Base-by-base conservation (phyloP, 1,140 invertebrate genomes). In the Maniola jurtina region DNA sequence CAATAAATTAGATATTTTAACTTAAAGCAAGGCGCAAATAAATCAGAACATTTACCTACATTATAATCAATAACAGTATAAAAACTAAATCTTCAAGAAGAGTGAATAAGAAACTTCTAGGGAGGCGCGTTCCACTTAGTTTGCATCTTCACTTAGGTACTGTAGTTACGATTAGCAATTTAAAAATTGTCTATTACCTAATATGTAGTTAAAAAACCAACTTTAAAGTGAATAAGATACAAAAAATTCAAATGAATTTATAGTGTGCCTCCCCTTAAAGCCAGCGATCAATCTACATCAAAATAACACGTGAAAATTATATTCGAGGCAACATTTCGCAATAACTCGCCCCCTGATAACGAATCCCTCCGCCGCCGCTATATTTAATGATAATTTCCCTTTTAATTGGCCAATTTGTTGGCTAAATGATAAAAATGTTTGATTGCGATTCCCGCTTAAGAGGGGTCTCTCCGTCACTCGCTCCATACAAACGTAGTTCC, bases 241-340 rank as follows among this genome's bases (percentile, higher is more conserved):
- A 25, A 57, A 40, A 33, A 62, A 36, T 14, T 25, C 25, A 25
- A 25, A 25, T 25, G 25, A n/a, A n/a, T 25, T 25, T 1, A 25
- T 25, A 25, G 25, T 25, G 15, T 15, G 63, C 64, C 36, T 60
- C 42, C 64, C 75, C 71, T 77, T 74, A 77, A 75, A 50, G 59
- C 56, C 47, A 58, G 48, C 61, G 61, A 77, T 77, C 70, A 77
- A 77, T 77, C 72, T 67, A 71, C 68, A 72, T 74, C 70, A 71
- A 68, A 66, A 68, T 73, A 66, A 70, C 68, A 68, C 63, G 63
- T 64, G 61, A 13, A 63, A 64, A 25, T 68, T 68, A 74, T 68
- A 66, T 74, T 71, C 64, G 64, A 38, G 35, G 36, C 54, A 70
- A 68, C 40, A 74, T 68, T 57, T 66, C 54, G 69, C 64, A 48